phyloP scores from a whole-genome alignment of 2,888 invertebrate genomes.

The Tillus elongatus region DNA sequence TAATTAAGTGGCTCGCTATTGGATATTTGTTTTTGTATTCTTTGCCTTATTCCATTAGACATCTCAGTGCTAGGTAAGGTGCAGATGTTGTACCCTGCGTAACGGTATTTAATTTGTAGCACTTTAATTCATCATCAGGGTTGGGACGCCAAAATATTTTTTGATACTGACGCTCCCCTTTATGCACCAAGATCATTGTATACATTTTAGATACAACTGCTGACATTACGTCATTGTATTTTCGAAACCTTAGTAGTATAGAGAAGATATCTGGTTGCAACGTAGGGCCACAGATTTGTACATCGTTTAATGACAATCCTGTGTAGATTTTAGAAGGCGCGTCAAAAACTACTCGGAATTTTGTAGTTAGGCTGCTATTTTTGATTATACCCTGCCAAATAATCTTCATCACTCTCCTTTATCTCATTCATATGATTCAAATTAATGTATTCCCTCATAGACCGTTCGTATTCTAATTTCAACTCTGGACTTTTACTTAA shows the following conservation, averaged over 20 bases:
- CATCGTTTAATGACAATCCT: constrained; percentile 5
- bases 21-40: background rate
- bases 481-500: too few relatives aligned
- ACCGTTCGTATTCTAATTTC: too few relatives aligned
- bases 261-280: constrained; percentile 2
- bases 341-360: constrained; percentile 5
- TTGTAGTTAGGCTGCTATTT: constrained; percentile 5
- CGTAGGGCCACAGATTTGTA: constrained; percentile 1
- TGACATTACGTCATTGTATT: background rate
- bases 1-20: background rate
- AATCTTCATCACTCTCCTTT: too few relatives aligned
- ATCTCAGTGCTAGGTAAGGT: background rate
- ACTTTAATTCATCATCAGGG: background rate
- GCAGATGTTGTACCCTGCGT: constrained; percentile 3
- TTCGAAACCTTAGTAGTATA: background rate
- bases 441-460: too few relatives aligned
- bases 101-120: constrained; percentile 6
- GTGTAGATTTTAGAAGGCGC: constrained; percentile 1
- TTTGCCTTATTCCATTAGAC: background rate
- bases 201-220: too few relatives aligned
- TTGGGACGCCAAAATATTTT: background rate
- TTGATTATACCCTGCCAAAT: too few relatives aligned
- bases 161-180: background rate
- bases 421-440: too few relatives aligned
- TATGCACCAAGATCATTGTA: constrained; percentile 1